Percentiles rank a stretch among this genome's conserved stretches.
These are phyloP conservation scores for Stegostoma tigrinum DNA, from an alignment of 2,113 vertebrate genomes.

Conservation along the genomic window DNA sequence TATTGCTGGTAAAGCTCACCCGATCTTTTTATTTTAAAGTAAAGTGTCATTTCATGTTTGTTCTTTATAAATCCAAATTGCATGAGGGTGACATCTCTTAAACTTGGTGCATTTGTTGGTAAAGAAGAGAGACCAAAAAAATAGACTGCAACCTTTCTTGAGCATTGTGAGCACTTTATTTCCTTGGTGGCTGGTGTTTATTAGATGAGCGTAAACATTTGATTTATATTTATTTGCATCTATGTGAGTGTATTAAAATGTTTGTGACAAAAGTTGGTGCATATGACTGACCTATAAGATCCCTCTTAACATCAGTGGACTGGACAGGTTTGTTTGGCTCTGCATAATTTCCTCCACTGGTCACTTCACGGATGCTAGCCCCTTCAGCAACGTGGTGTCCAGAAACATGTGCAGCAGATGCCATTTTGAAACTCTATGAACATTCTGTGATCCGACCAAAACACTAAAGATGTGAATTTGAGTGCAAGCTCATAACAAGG, in stretches of 20 bases:
- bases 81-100: background rate
- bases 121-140: background rate
- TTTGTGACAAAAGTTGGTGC: background rate
- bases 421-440: background rate
- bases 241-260: background rate
- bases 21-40: too few relatives aligned
- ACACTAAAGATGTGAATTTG: background rate
- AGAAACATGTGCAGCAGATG: background rate
- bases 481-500: background rate
- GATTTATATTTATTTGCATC: background rate
- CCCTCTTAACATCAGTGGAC: background rate
- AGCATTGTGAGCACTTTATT: background rate
- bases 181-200: background rate
- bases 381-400: background rate
- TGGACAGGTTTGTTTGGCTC: background rate
- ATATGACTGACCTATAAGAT: background rate
- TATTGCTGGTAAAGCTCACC: too few relatives aligned
- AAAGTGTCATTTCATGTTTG: too few relatives aligned
- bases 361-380: background rate
- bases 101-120: background rate
- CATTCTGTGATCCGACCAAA: background rate
- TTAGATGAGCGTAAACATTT: background rate
- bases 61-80: too few relatives aligned
- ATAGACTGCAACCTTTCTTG: background rate
- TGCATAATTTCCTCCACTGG: background rate